These are phyloP conservation scores for Porites rus DNA, from an alignment of 92 coral and sea anemone genomes.

Conservation along the genomic window DNA sequence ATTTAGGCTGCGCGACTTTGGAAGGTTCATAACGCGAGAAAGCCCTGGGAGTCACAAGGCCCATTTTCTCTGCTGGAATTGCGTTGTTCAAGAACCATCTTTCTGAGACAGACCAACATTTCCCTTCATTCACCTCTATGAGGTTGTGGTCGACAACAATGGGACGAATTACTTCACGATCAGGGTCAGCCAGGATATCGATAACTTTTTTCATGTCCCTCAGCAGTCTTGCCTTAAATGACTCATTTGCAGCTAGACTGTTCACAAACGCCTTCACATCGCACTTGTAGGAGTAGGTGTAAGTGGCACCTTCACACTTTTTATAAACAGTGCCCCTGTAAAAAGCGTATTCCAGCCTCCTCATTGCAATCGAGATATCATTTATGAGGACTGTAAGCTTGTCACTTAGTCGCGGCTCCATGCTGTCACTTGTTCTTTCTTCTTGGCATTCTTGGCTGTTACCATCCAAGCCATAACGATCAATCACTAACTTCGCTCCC, in stretches of 20 bases:
- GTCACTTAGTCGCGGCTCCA: slow-evolving; percentile 17
- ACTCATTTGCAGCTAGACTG: slow-evolving; percentile 52
- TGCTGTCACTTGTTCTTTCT: not conserved
- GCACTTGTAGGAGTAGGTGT: slow-evolving; percentile 43
- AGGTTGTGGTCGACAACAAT: slow-evolving; percentile 44
- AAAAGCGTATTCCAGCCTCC: slow-evolving; percentile 27
- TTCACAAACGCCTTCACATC: slow-evolving; percentile 41
- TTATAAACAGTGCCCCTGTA: slow-evolving; percentile 44
- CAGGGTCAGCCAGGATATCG: slow-evolving; percentile 52
- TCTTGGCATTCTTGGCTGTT: not conserved
- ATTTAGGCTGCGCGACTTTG: not conserved
- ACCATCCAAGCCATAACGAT: slow-evolving; percentile 14
- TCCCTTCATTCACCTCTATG: slow-evolving; percentile 50
- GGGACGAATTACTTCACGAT: slow-evolving; percentile 49
- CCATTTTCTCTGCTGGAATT: slow-evolving; percentile 14
- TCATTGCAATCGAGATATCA: not conserved
- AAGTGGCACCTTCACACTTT: slow-evolving; percentile 32
- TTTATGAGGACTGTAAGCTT: slow-evolving; percentile 54
- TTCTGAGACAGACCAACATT: slow-evolving; percentile 42
- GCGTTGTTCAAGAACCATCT: slow-evolving; percentile 24
- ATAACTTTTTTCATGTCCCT: slow-evolving; percentile 30
- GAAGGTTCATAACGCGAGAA: not conserved
- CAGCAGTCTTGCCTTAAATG: slow-evolving; percentile 43
- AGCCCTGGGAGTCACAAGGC: slow-evolving; percentile 17
- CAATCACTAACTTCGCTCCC: slow-evolving; percentile 21